phyloP scores from a whole-genome alignment of 1,140 invertebrate genomes.

The Fopius arisanus region DNA sequence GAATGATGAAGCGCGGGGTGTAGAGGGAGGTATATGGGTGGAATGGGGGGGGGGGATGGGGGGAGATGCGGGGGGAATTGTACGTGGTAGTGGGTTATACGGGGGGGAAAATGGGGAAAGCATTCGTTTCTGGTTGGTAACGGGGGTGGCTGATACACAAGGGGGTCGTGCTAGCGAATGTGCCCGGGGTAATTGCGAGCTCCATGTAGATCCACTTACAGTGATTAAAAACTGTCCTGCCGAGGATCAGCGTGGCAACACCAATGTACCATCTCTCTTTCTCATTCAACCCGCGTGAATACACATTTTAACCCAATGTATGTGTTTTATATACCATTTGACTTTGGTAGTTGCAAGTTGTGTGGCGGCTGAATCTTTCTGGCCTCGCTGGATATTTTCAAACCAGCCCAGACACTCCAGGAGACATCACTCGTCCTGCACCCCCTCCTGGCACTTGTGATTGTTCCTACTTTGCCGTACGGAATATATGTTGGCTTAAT shows the following conservation, averaged over 20 bases:
- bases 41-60: background rate
- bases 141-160: constrained; percentile 50
- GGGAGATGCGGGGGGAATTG: background rate
- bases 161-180: constrained; percentile 49
- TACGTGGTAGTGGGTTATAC: background rate
- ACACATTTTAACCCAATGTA: constrained; percentile 4
- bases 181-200: constrained; percentile 60
- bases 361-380: background rate
- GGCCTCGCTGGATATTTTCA: background rate
- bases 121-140: constrained; percentile 27
- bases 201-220: constrained; percentile 66
- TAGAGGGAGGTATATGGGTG: background rate
- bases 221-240: constrained; percentile 67
- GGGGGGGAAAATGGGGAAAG: constrained; percentile 17
- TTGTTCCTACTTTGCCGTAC: background rate
- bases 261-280: constrained; percentile 5
- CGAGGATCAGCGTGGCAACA: constrained; percentile 46
- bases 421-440: background rate
- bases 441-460: background rate
- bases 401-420: background rate
- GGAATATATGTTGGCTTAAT: background rate
- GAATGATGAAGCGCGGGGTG: background rate
- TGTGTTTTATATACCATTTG: background rate
- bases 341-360: background rate
- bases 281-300: constrained; percentile 2